phyloP scores from a whole-genome alignment of 1,140 invertebrate genomes.

The Magallana angulata region DNA sequence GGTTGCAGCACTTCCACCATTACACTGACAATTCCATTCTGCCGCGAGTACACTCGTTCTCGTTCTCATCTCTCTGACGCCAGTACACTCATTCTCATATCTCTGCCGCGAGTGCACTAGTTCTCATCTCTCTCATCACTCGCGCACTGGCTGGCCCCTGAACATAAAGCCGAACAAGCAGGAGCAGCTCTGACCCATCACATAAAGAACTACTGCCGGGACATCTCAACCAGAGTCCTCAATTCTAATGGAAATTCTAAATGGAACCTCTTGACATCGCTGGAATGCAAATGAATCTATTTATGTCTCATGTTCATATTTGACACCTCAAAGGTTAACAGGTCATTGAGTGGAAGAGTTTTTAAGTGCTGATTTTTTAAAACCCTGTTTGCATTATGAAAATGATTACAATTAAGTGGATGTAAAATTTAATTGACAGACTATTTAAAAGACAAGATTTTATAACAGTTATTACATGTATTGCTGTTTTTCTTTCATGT shows the following conservation, averaged over 20 bases:
- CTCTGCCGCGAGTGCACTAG: neutral
- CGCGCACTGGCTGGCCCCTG: too few relatives aligned
- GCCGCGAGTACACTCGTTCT: neutral
- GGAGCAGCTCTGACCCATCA: neutral
- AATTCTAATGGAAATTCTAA: neutral
- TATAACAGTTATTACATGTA: neutral
- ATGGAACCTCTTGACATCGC: neutral
- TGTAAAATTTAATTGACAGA: conserved; percentile 15
- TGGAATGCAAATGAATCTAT: neutral
- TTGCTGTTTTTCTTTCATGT: too few relatives aligned
- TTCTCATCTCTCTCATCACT: neutral
- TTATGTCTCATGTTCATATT: conserved; percentile 17
- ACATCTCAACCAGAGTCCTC: neutral
- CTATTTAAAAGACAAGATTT: neutral
- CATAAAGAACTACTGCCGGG: neutral
- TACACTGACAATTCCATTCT: neutral
- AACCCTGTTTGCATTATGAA: neutral
- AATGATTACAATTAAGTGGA: neutral
- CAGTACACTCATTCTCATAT: conserved; percentile 13
- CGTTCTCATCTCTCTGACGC: neutral
- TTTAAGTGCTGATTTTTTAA: neutral
- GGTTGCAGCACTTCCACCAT: conserved; percentile 30
- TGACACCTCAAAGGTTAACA: neutral
- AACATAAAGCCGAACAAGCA: too few relatives aligned
- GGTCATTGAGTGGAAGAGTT: neutral